Evolutionary conservation across 2,113 vertebrate genomes (phyloP).

Genomic region (Syrmaticus mikado): DNA sequence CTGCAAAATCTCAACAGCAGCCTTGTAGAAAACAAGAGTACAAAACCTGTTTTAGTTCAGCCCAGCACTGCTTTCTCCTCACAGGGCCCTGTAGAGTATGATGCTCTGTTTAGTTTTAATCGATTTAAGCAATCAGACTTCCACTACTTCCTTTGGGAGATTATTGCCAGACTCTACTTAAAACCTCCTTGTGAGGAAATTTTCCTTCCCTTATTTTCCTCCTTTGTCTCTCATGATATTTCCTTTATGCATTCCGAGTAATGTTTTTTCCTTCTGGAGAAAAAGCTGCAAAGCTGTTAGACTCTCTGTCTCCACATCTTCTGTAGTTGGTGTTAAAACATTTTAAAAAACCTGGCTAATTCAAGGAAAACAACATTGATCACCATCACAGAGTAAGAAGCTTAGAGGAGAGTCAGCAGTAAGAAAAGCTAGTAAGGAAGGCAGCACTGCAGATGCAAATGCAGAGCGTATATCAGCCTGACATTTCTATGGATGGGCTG

Average conservation of each 20-base stretch:
- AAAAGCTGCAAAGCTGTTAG: background rate
- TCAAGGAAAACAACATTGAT: background rate
- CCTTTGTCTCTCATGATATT: conserved; percentile 18
- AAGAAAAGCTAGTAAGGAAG: background rate
- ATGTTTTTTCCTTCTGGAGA: background rate
- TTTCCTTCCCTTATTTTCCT: conserved; percentile 44
- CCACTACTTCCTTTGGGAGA: conserved; percentile 63
- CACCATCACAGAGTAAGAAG: background rate
- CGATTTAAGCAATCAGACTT: conserved; percentile 66
- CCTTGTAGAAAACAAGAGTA: conserved; percentile 17
- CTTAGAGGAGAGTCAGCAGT: background rate
- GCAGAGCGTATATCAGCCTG: background rate
- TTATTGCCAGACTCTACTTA: conserved; percentile 62
- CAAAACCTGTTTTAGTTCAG: conserved; percentile 32
- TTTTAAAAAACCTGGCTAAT: background rate
- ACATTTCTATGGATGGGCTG: background rate
- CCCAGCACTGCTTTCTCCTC: background rate
- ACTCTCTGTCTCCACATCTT: background rate
- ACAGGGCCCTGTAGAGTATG: background rate
- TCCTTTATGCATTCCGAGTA: background rate
- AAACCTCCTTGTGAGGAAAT: conserved; percentile 37
- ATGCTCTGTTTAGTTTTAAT: conserved; percentile 62
- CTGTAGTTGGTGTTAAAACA: background rate
- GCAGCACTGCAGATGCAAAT: background rate
- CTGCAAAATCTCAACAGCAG: background rate